Evolutionary conservation across 1,140 invertebrate species (phyloP).

Genomic region (Drosophila teissieri): DNA sequence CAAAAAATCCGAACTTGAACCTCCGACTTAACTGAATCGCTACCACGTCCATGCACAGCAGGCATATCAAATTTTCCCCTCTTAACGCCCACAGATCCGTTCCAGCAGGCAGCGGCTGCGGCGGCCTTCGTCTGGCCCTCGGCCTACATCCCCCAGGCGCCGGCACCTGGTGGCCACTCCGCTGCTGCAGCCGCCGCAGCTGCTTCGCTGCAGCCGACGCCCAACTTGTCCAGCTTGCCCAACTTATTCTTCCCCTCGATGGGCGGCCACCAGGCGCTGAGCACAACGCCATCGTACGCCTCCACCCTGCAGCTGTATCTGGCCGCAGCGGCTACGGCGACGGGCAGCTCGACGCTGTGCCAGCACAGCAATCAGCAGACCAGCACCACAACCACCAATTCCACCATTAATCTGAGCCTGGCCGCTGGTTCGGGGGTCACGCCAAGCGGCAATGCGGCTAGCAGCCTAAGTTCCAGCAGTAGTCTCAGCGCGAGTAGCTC

Average conservation of each 20-base stretch:
- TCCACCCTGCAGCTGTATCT: slow-evolving; percentile 86
- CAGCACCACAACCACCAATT: slow-evolving; percentile 74
- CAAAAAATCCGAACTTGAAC: slow-evolving; percentile 23
- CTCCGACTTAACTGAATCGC: slow-evolving; percentile 38
- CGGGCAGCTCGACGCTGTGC: slow-evolving; percentile 76
- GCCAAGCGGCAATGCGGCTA: slow-evolving; percentile 35
- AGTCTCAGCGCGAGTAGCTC: slow-evolving; percentile 65
- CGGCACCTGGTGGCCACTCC: slow-evolving; percentile 87
- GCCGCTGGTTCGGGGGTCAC: slow-evolving; percentile 54
- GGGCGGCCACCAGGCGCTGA: slow-evolving; percentile 67
- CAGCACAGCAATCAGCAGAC: slow-evolving; percentile 74
- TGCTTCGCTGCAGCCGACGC: slow-evolving; percentile 86
- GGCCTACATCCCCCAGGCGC: slow-evolving; percentile 72
- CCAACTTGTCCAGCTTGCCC: slow-evolving; percentile 69
- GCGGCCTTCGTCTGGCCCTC: slow-evolving; percentile 81
- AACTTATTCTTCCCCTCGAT: slow-evolving; percentile 84
- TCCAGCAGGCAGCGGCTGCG: slow-evolving; percentile 89
- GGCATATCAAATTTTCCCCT: slow-evolving; percentile 84
- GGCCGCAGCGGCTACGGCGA: slow-evolving; percentile 81
- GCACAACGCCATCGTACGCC: slow-evolving; percentile 86
- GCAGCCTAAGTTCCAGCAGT: slow-evolving; percentile 51
- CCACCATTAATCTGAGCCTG: slow-evolving; percentile 74
- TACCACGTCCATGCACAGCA: slow-evolving; percentile 66
- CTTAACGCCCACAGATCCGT: slow-evolving; percentile 87
- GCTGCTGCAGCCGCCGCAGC: slow-evolving; percentile 85